Conservation (phyloP, 2,113 vertebrate species). For the Trogon melanurus region DNA sequence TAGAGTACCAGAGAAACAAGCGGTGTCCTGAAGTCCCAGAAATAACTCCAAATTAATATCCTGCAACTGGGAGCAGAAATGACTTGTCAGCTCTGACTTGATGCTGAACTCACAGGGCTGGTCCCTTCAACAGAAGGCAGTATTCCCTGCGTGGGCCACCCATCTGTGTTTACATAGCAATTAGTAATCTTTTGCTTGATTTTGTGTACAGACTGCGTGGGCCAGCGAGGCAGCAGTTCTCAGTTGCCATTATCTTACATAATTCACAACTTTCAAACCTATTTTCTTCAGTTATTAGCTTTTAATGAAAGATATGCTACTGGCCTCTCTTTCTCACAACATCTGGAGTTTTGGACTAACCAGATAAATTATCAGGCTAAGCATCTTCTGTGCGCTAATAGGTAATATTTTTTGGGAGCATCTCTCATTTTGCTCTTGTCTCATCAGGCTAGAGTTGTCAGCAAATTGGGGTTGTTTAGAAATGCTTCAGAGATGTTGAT, state of each 20-base stretch:
- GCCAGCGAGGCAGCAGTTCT: neutral
- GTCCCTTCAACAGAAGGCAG: neutral
- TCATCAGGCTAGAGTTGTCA: neutral
- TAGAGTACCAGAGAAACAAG: neutral
- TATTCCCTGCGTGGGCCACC: neutral
- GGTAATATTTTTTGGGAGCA: neutral
- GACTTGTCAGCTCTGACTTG: conserved; percentile 10
- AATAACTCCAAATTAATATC: neutral
- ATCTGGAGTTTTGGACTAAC: neutral
- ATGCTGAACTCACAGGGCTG: neutral
- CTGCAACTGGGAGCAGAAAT: neutral
- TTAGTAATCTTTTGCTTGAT: neutral
- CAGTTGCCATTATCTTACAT: neutral
- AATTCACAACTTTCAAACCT: neutral
- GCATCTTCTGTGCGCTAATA: neutral
- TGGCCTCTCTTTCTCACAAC: neutral
- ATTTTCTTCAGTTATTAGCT: neutral
- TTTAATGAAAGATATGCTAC: neutral
- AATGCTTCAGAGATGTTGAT: neutral
- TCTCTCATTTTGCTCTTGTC: neutral
- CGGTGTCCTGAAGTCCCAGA: neutral
- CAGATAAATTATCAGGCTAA: neutral
- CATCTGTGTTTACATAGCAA: conserved; percentile 7
- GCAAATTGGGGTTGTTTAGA: neutral
- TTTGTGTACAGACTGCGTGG: neutral